Evolutionary conservation across 2,888 invertebrate genomes (phyloP).

Genomic region (Caenorhabditis macrosperma): DNA sequence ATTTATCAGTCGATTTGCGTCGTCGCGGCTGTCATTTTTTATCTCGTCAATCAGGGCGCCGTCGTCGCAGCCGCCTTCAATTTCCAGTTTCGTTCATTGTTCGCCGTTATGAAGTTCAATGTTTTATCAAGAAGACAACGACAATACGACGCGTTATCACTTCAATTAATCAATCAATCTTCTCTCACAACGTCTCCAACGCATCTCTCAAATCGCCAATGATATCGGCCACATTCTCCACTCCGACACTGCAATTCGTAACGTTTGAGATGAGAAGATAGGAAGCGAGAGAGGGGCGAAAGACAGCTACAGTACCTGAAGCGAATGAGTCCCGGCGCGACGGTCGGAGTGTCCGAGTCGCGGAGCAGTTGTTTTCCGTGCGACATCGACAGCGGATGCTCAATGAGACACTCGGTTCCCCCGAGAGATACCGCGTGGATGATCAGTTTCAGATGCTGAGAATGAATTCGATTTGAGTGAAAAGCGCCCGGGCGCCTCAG

Average conservation of each 20-base stretch:
- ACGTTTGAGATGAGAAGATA: background rate
- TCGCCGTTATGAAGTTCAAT: constrained; percentile 25
- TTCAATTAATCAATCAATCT: constrained; percentile 16
- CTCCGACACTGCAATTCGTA: constrained; percentile 76
- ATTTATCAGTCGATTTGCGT: background rate
- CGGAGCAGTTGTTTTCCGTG: constrained; percentile 64
- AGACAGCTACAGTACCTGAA: constrained; percentile 58
- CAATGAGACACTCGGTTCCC: constrained; percentile 72
- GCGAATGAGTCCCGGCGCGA: constrained; percentile 64
- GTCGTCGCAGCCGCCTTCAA: background rate
- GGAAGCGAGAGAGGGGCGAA: background rate
- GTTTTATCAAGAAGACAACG: constrained; percentile 15
- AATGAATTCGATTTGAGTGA: background rate
- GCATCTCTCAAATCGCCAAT: constrained; percentile 80
- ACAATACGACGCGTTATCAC: constrained; percentile 5
- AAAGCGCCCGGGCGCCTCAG: background rate
- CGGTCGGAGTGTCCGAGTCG: constrained; percentile 20
- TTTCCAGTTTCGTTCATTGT: constrained; percentile 28
- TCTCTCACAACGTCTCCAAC: constrained; percentile 34
- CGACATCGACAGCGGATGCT: constrained; percentile 69
- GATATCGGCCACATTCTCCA: constrained; percentile 81
- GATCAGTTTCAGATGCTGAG: constrained; percentile 47
- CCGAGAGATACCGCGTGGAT: constrained; percentile 72
- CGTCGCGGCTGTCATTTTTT: constrained; percentile 12
- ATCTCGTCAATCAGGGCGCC: background rate